phyloP scores from a whole-genome alignment of 2,797 vertebrate genomes.

The Enteromius radiatus region DNA sequence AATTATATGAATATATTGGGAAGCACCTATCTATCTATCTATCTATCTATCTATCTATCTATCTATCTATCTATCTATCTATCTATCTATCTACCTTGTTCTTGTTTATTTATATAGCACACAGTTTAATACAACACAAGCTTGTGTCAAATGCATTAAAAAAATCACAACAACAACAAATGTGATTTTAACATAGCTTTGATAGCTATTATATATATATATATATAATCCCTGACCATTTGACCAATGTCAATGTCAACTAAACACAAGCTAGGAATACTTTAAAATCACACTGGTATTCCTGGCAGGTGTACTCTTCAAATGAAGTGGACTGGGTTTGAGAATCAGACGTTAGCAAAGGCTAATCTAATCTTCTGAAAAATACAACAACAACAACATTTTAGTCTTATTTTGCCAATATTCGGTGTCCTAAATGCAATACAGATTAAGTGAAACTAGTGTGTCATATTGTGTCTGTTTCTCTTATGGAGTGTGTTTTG shows the following conservation, averaged over 20 bases:
- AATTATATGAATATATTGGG: not conserved
- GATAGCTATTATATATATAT: not conserved
- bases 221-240: not conserved
- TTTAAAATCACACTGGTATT: conserved; percentile 64
- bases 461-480: not conserved
- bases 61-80: no score
- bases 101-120: no score
- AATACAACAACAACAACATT: not conserved
- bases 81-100: not conserved
- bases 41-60: not conserved
- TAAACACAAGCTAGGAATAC: conserved; percentile 63
- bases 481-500: not conserved
- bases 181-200: no score
- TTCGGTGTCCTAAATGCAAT: not conserved
- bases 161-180: no score
- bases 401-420: not conserved
- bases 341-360: not conserved
- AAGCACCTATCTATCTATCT: not conserved
- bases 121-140: no score
- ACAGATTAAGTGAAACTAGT: not conserved
- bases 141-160: no score
- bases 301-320: not conserved
- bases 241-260: conserved; percentile 3
- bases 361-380: not conserved
- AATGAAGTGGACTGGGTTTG: not conserved